Base-by-base conservation (phyloP, 2,888 invertebrate species). In the Siphonodentalium dalli region DNA sequence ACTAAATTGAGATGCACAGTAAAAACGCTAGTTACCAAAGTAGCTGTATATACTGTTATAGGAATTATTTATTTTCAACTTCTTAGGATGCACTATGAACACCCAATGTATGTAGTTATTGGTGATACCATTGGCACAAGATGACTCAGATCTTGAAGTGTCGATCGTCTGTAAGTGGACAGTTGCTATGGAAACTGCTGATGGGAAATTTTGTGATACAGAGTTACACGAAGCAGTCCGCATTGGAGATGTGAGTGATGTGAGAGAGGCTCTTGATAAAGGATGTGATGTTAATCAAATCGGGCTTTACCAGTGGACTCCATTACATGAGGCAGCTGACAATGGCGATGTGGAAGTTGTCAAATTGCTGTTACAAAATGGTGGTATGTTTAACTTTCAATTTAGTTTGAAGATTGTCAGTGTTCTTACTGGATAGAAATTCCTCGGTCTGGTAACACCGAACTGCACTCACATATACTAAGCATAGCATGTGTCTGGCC, bases 281-380 rank as follows among this genome's bases (percentile, higher is more conserved):
- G 64, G 67, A 11, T 65, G 69, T 44, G 70, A 72, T 49, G 75
- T 76, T 1, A 77, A 78, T 58, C 57, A 71, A 35, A 72, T 76
- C 41, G 78, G 78, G 7, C 45, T 77, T 21, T 74, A 75, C 54
- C 68, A 71, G 55, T 78, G 78, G 78, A 73, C 61, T 49, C 58
- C 75, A 0, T 61, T 78, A 9, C 78, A 78, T 48, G 78, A 78
- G 51, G 78, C 78, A 3, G 66, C 72, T 3, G 61, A 66, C 40
- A 71, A 71, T 61, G 78, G 78, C 24, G 72, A 77, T 20, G 48
- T 45, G 27, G 71, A 74, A 15, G 74, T 77, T 21, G 60, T 77
- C 6, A 58, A 58, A 31, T 60, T 71, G 7, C 59, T 78, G 11
- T 58, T 78, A 26, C 47, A 62, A 31, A 59, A 69, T 43, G 71